Evolutionary conservation across 2,797 vertebrate species (phyloP).

Genomic region (Sebastes paucispinis): DNA sequence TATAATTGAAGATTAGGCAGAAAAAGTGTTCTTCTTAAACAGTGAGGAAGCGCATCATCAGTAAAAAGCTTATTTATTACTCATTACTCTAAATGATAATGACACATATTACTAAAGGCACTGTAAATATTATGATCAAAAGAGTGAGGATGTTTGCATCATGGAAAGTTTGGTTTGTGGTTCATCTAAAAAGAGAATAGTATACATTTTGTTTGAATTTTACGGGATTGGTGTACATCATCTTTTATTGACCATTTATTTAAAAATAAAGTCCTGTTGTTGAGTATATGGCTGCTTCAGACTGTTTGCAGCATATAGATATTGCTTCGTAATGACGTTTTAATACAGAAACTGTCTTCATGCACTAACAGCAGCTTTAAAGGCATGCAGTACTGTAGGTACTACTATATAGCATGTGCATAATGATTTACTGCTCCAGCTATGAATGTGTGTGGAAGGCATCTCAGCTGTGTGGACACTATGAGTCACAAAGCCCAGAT

Average conservation of each 20-base stretch:
- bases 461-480: slow-evolving; percentile 66
- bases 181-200: not conserved
- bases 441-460: slow-evolving; percentile 66
- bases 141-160: too few species aligned
- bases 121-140: not conserved
- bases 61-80: not conserved
- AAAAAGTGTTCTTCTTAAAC: not conserved
- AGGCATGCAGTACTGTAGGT: not conserved
- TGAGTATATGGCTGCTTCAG: not conserved
- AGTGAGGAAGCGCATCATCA: not conserved
- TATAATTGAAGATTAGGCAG: not conserved
- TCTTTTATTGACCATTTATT: not conserved
- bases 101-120: not conserved
- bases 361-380: not conserved
- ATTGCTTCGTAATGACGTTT: not conserved
- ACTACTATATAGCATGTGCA: slow-evolving; percentile 38
- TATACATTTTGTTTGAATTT: not conserved
- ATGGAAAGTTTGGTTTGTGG: not conserved
- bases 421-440: slow-evolving; percentile 57
- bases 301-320: not conserved
- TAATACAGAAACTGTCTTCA: not conserved
- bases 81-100: not conserved
- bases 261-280: not conserved
- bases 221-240: not conserved
- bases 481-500: slow-evolving; percentile 72